Evolutionary conservation across 23 tunicate species (phyloP), one percentile per base, ranked within the genome.

Genomic region (Ascidia mentula): DNA sequence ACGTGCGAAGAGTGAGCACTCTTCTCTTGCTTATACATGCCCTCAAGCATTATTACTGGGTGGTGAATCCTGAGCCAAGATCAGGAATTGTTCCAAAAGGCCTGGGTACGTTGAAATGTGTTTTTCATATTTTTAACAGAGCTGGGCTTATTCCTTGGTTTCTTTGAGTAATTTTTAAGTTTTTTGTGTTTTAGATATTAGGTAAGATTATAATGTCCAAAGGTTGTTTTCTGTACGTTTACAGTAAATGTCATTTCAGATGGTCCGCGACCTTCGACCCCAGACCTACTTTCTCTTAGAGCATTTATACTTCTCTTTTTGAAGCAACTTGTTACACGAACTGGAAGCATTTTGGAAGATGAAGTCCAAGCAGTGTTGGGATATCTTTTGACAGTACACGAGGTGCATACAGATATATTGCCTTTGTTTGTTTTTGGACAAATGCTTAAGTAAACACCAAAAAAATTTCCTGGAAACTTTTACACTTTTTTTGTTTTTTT

Each of bases 31-130:
- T 91, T 40, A 82, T 96, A 37, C 99, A 96, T 76, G 92, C 99
- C 36, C 87, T 96, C 36, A 96, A 96, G 72, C 87, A 96, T 65
- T 96, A 91, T 69, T 96, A 96, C 88, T 96, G 99, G 99, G 92
- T 96, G 71, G 90, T 82, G 18, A 85, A 87, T 69, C 97, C 99
- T 60, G 86, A 71, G 45, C 90, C 86, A 69, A 73, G 97, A 72
- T 96, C 99, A 2, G 98, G 98, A 0, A 83, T 93, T 53, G 59
- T 76, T 35, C 98, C 98, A 31, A 93, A 93, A 60, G 93, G 93
- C 0, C 60, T 88, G n/a, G 92, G 97, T 92, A 46, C 73, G 92
- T 79, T 24, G 37, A 2, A 38, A 4, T 8, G 32, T 70, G 6
- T 6, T 36, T 9, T n/a, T n/a, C n/a, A n/a, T n/a, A n/a, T n/a